Conservation (phyloP, 2,797 vertebrate species). For the Astyanax mexicanus region DNA sequence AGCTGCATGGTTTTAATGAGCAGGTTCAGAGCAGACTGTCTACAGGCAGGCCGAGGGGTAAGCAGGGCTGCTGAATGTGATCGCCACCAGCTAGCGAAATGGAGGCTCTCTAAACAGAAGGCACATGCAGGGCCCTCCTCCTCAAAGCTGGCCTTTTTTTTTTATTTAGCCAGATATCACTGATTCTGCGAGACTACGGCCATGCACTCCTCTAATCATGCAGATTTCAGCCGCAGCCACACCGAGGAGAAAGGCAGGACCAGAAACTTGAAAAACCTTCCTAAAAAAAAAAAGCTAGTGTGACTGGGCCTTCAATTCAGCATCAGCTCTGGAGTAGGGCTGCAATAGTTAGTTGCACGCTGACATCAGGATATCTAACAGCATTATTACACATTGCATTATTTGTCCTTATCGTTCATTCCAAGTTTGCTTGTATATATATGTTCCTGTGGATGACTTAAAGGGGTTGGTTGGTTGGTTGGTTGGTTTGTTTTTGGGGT, state of each 20-base stretch:
- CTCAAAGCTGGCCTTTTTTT: constrained; percentile 35
- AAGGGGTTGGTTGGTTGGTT: too few relatives aligned
- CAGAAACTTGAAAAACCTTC: background rate
- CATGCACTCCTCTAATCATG: constrained; percentile 36
- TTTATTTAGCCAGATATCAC: constrained; percentile 14
- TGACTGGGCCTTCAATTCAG: background rate
- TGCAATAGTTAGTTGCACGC: background rate
- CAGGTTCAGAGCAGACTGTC: background rate
- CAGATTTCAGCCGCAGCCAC: constrained; percentile 8
- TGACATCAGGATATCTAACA: too few relatives aligned
- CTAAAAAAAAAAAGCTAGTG: background rate
- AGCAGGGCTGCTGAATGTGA: background rate
- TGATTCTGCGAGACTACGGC: background rate
- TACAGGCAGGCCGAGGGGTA: background rate
- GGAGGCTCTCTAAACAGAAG: constrained; percentile 1
- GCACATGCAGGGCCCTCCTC: constrained; percentile 48
- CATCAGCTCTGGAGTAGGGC: constrained; percentile 10
- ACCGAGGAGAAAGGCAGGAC: background rate
- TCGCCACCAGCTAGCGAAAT: background rate
- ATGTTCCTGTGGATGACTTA: too few relatives aligned
- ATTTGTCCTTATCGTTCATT: too few relatives aligned
- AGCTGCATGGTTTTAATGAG: background rate
- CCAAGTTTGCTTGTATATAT: too few relatives aligned
- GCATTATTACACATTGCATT: too few relatives aligned
- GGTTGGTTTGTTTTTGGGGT: too few relatives aligned